Percentiles rank a stretch among this genome's conserved stretches.
phyloP scores from a whole-genome alignment of 2,888 invertebrate genomes.

The Nomada hirtipes region DNA sequence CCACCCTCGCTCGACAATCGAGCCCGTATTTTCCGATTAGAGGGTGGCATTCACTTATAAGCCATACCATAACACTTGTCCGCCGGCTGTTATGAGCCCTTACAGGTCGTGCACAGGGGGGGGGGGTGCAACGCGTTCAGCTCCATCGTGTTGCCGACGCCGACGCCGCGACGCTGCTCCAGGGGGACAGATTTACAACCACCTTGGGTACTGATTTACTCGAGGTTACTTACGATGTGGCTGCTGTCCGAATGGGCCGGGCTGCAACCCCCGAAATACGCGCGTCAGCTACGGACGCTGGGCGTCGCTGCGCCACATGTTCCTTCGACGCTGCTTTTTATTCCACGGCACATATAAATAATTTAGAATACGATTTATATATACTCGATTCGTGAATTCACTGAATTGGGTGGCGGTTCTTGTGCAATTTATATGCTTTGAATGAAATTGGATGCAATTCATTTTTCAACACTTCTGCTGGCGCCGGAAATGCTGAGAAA shows the following conservation, averaged over 20 bases:
- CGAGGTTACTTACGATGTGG: constrained; percentile 71
- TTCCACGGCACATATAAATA: not conserved
- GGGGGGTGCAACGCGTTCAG: constrained; percentile 59
- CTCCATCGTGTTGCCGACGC: constrained; percentile 60
- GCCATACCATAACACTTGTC: constrained; percentile 84
- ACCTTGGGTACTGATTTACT: constrained; percentile 84
- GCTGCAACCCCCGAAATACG: constrained; percentile 53
- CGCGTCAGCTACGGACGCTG: constrained; percentile 43
- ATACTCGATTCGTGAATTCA: too few relatives aligned
- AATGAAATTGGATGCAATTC: too few relatives aligned
- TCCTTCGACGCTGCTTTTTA: constrained; percentile 67
- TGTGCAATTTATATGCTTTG: too few relatives aligned
- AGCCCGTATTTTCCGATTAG: constrained; percentile 84
- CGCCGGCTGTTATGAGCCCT: constrained; percentile 81
- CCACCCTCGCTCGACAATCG: constrained; percentile 80
- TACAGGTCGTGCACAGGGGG: constrained; percentile 48
- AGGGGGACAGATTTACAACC: constrained; percentile 83
- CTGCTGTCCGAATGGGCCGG: constrained; percentile 66
- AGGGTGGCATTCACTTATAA: constrained; percentile 84
- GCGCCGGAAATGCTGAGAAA: too few relatives aligned
- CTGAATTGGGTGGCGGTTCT: too few relatives aligned
- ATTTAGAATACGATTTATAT: not conserved
- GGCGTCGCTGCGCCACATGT: constrained; percentile 78
- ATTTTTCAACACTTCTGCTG: too few relatives aligned
- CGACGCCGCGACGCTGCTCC: constrained; percentile 69